A percentile compares a stretch with the other conserved stretches of the same genome.
phyloP scores from a whole-genome alignment of 2,888 invertebrate genomes.

The Dorcus hopei region DNA sequence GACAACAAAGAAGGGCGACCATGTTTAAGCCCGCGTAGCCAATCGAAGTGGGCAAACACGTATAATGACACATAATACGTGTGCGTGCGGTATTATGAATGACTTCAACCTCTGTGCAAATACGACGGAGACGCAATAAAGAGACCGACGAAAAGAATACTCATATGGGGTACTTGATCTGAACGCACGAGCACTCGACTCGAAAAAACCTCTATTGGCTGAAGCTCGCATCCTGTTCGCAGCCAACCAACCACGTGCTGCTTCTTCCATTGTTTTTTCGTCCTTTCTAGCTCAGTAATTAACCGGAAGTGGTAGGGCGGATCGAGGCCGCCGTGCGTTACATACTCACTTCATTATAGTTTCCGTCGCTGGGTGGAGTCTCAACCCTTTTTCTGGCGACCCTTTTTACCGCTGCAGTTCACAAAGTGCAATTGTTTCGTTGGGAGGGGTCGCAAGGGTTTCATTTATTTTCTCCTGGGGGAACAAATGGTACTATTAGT shows the following conservation, averaged over 20 bases:
- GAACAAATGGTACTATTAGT: conserved; percentile 18
- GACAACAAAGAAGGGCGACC: conserved; percentile 22
- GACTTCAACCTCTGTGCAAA: conserved; percentile 9
- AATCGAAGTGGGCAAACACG: conserved; percentile 26
- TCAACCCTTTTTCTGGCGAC: conserved; percentile 22
- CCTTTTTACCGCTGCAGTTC: conserved; percentile 21
- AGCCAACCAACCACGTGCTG: conserved; percentile 42
- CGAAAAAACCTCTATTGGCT: conserved; percentile 39
- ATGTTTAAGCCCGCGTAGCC: conserved; percentile 24
- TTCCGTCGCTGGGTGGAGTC: conserved; percentile 41
- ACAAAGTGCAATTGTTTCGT: conserved; percentile 21
- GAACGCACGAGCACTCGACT: conserved; percentile 34
- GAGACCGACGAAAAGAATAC: conserved; percentile 17
- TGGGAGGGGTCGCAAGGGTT: conserved; percentile 1
- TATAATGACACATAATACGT: conserved; percentile 31
- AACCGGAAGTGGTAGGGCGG: conserved; percentile 45
- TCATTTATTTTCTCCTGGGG: conserved; percentile 14
- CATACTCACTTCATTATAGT: conserved; percentile 39
- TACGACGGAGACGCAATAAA: conserved; percentile 9
- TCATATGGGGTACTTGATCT: conserved; percentile 32
- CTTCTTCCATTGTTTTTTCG: conserved; percentile 43
- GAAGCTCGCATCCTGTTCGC: conserved; percentile 36
- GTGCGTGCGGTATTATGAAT: conserved; percentile 19
- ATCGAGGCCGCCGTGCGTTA: conserved; percentile 38
- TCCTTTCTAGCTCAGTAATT: conserved; percentile 43